Percentiles rank a stretch among this genome's conserved stretches.
Conservation (phyloP, 1,140 invertebrate species). For the Microplitis demolitor region DNA sequence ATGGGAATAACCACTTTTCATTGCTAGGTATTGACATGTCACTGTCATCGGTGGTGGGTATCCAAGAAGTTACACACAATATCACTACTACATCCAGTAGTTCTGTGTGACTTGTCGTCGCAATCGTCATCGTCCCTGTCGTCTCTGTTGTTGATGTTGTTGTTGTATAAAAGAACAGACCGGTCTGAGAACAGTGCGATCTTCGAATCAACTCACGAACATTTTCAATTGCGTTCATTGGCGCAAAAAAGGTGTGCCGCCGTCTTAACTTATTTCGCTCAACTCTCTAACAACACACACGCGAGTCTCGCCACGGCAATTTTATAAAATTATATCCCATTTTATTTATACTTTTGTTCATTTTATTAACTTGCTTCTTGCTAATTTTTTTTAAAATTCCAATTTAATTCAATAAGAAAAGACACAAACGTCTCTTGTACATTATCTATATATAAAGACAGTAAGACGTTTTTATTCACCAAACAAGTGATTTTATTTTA, state of each 20-base stretch:
- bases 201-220: conserved; percentile 45
- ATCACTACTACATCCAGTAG: too few species aligned
- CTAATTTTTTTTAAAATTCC: neutral
- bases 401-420: neutral
- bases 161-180: neutral
- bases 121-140: neutral
- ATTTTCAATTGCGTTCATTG: conserved; percentile 52
- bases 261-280: conserved; percentile 28
- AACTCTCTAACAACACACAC: neutral
- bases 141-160: too few species aligned
- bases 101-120: neutral
- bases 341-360: conserved; percentile 7
- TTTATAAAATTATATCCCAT: conserved; percentile 12
- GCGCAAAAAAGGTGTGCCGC: conserved; percentile 45
- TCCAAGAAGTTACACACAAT: too few species aligned
- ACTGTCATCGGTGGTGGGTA: conserved; percentile 47
- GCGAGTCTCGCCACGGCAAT: conserved; percentile 36
- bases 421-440: neutral
- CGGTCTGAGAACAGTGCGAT: conserved; percentile 10
- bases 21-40: conserved; percentile 57
- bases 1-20: conserved; percentile 41
- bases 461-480: neutral
- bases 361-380: conserved; percentile 11
- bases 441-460: neutral
- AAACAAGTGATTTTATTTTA: neutral